Evolutionary conservation across 2,797 vertebrate species (phyloP).

Genomic region (Vultur gryphus): DNA sequence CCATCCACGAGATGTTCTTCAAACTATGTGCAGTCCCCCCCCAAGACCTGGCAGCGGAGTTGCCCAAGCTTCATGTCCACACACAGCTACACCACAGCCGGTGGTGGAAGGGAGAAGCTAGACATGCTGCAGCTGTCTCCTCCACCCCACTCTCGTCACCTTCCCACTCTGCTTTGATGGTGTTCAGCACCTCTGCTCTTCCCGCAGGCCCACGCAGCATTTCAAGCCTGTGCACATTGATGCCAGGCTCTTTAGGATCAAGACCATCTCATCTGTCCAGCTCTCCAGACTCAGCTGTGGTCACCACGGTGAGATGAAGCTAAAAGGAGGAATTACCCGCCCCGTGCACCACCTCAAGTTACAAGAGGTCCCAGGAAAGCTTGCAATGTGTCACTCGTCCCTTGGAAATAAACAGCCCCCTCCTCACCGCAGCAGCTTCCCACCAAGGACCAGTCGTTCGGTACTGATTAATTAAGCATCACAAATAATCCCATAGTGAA

Average conservation of each 20-base stretch:
- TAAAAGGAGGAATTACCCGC: not conserved
- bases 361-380: not conserved
- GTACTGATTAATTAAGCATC: not conserved
- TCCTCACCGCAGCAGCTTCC: not conserved
- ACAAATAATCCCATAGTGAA: not conserved
- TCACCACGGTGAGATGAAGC: not conserved
- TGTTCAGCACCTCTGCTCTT: not conserved
- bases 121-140: not conserved
- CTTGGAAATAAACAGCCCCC: not conserved
- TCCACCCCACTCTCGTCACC: not conserved
- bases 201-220: not conserved
- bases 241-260: not conserved
- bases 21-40: not conserved
- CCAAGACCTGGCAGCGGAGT: not conserved
- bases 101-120: not conserved
- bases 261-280: not conserved
- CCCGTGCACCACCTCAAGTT: not conserved
- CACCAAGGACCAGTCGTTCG: not conserved
- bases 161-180: not conserved
- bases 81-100: not conserved
- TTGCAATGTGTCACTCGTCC: not conserved
- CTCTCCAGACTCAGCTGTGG: not conserved
- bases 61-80: not conserved
- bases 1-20: not conserved
- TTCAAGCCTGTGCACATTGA: not conserved